A percentile compares a stretch with the other conserved stretches of the same genome.
Conservation (phyloP, 2,888 invertebrate species). For the Cryptocephalus primarius region DNA sequence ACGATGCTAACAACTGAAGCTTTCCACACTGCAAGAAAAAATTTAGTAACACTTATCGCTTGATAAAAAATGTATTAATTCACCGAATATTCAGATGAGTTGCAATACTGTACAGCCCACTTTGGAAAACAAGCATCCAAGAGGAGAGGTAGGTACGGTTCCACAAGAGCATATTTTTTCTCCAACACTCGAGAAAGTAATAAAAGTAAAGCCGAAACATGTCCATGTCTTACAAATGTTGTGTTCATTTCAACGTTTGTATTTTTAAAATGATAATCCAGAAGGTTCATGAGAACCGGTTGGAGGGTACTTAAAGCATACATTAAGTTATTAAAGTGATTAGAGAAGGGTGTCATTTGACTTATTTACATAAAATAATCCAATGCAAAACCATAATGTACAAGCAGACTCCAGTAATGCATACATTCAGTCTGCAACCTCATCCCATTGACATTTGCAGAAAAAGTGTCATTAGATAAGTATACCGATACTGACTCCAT, state of each 20-base stretch:
- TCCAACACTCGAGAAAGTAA: slow-evolving; percentile 14
- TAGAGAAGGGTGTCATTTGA: too few species aligned
- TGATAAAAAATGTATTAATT: slow-evolving; percentile 20
- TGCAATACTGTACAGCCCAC: slow-evolving; percentile 40
- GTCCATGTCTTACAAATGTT: slow-evolving; percentile 44
- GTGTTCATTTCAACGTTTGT: slow-evolving; percentile 41
- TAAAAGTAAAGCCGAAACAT: slow-evolving; percentile 40
- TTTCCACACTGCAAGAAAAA: slow-evolving; percentile 32
- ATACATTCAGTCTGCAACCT: slow-evolving; percentile 54
- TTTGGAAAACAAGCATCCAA: slow-evolving; percentile 37
- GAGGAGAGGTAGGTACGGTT: slow-evolving; percentile 15
- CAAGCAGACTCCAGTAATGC: slow-evolving; percentile 44
- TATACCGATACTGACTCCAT: slow-evolving; percentile 45
- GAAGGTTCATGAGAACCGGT: slow-evolving; percentile 44
- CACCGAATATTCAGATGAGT: slow-evolving; percentile 35
- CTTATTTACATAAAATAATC: slow-evolving; percentile 35
- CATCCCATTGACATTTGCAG: slow-evolving; percentile 42
- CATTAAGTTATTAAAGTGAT: not conserved
- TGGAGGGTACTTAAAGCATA: slow-evolving; percentile 33
- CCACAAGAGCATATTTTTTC: slow-evolving; percentile 12
- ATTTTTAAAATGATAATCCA: slow-evolving; percentile 48
- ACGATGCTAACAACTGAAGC: slow-evolving; percentile 30
- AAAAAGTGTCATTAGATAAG: slow-evolving; percentile 41
- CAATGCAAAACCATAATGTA: slow-evolving; percentile 42
- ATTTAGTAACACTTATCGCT: not conserved